Evolutionary conservation across 2,888 invertebrate genomes (phyloP), one percentile per base, ranked within the genome.

Genomic region (Frankliniella fusca): DNA sequence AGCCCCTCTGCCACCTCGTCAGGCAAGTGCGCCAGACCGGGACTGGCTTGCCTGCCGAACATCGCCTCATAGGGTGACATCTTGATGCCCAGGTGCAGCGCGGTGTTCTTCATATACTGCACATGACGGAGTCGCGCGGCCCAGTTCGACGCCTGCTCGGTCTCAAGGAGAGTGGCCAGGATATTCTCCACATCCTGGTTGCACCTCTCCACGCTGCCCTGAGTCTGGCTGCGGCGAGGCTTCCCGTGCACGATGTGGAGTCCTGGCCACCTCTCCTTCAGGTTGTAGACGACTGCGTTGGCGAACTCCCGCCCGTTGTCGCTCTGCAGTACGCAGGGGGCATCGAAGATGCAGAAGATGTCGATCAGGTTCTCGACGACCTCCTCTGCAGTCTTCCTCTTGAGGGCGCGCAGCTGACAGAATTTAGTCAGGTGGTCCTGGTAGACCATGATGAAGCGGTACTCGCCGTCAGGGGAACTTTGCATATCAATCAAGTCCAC

Each of bases 271-370:
- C 85, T 83, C 65, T 81, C 82, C 80, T 83, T 83, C 81, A 86
- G 82, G 82, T 85, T 84, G 50, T 84, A 81, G 83, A 86, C 83
- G 80, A 86, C 83, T 84, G 82, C 83, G 82, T 85, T 86, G 80
- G 84, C 84, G 83, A 87, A 86, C 83, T 87, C 85, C 81, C 85
- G 84, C 28, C 85, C 86, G 85, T 86, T 86, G 83, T 86, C 86
- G 27, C 84, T 85, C 83, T 86, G 85, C 83, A 86, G 85, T 81
- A 86, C 85, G 80, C 84, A 84, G 23, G 85, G 86, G 49, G 85
- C 86, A 84, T 86, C 86, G 84, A 87, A 85, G 83, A 84, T 83
- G 81, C 83, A 83, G 85, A 87, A 86, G 83, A 86, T 85, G 61
- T 85, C 82, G 80, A 86, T 82, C 81, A 85, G 81, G 65, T 85